Evolutionary conservation across 1,140 invertebrate species (phyloP).

Genomic region (Hermatobates lingyangjiaoensis): DNA sequence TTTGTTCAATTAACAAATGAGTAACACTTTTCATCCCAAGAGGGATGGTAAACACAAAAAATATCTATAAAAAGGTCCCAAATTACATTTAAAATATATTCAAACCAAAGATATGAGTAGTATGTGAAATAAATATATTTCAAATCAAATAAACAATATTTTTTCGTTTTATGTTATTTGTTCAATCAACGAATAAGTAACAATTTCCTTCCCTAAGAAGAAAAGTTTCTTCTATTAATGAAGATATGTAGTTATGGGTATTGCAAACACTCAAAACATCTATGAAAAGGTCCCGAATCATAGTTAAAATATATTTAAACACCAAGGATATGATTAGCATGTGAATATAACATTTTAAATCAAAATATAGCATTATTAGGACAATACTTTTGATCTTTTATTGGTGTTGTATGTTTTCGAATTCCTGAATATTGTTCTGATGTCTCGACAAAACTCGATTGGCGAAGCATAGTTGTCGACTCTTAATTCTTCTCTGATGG

Average conservation of each 20-base stretch:
- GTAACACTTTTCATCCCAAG: no score
- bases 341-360: background rate
- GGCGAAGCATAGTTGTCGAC: conserved; percentile 59
- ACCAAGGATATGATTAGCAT: background rate
- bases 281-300: background rate
- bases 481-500: conserved; percentile 55
- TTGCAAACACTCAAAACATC: background rate
- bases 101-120: no score
- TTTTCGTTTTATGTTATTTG: no score
- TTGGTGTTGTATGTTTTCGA: conserved; percentile 85
- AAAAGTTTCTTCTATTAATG: background rate
- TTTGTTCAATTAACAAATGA: no score
- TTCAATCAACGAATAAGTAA: background rate
- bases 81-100: no score
- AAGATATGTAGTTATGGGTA: background rate
- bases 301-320: background rate
- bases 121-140: no score
- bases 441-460: conserved; percentile 65
- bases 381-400: conserved; percentile 51
- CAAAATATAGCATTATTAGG: no score
- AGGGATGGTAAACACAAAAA: no score
- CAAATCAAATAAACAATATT: no score
- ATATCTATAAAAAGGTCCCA: no score
- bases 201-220: background rate
- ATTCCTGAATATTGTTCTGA: conserved; percentile 76